A percentile compares a stretch with the other conserved stretches of the same genome.
Evolutionary conservation across 2,888 invertebrate genomes (phyloP).

Genomic region (Geotrupes spiniger): DNA sequence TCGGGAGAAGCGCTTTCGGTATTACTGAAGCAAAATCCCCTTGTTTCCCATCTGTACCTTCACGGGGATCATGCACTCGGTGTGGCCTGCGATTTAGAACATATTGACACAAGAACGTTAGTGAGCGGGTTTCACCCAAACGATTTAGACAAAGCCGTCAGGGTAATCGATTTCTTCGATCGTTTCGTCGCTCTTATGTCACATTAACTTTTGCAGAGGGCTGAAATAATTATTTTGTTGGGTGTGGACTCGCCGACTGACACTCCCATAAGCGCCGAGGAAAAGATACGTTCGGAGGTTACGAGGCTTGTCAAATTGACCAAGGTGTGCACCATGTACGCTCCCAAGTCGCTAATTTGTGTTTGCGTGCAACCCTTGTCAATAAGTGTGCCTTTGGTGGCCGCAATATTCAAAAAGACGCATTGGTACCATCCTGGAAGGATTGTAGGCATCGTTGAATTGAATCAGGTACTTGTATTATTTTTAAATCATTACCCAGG

Average conservation of each 20-base stretch:
- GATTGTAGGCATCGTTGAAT: constrained; percentile 43
- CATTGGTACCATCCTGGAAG: constrained; percentile 48
- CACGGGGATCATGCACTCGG: constrained; percentile 35
- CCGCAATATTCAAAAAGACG: constrained; percentile 49
- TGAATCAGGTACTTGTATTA: constrained; percentile 42
- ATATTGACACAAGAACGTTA: constrained; percentile 42
- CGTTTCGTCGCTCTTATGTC: background rate
- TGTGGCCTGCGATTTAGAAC: constrained; percentile 40
- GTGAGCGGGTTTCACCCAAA: constrained; percentile 31
- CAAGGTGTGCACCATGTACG: constrained; percentile 53
- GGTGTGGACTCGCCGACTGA: constrained; percentile 28
- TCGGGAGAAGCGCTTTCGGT: constrained; percentile 54
- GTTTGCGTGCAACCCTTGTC: constrained; percentile 56
- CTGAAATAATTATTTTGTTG: constrained; percentile 43
- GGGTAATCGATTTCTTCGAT: constrained; percentile 30
- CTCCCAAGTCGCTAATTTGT: constrained; percentile 56
- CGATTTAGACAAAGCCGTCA: constrained; percentile 36
- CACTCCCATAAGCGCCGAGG: constrained; percentile 30
- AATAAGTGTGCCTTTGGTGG: constrained; percentile 55
- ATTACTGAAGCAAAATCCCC: constrained; percentile 57
- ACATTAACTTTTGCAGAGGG: constrained; percentile 32
- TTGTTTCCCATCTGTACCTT: constrained; percentile 40
- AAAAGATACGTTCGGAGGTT: constrained; percentile 38
- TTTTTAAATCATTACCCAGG: too few species aligned
- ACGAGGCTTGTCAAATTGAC: constrained; percentile 42